Evolutionary conservation across 2,888 invertebrate genomes (phyloP).

Genomic region (Colletes collaris): DNA sequence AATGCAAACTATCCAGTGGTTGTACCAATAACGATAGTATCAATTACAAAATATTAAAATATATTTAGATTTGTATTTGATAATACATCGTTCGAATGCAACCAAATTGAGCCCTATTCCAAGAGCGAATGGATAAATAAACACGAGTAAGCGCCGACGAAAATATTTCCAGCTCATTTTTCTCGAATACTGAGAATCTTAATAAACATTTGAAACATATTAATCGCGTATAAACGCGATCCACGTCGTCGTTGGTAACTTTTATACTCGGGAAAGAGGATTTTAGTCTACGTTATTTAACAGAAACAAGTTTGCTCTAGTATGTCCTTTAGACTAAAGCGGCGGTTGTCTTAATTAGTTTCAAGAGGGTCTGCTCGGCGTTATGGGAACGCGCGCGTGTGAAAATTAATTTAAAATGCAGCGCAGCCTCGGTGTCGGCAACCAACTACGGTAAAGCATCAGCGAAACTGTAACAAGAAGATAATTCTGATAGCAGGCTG

Average conservation of each 20-base stretch:
- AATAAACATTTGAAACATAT: too few species aligned
- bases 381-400: constrained; percentile 47
- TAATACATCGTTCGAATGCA: too few species aligned
- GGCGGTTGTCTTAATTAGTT: constrained; percentile 46
- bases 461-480: not conserved
- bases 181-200: too few species aligned
- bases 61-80: too few species aligned
- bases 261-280: not conserved
- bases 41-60: too few species aligned
- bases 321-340: constrained; percentile 15
- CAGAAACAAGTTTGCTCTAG: constrained; percentile 24
- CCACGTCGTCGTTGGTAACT: too few species aligned
- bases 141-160: too few species aligned
- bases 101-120: too few species aligned
- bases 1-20: too few species aligned
- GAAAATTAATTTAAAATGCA: constrained; percentile 39
- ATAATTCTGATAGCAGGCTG: too few species aligned
- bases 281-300: constrained; percentile 7
- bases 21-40: too few species aligned
- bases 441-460: not conserved
- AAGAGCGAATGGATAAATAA: not conserved
- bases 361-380: constrained; percentile 25
- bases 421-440: not conserved
- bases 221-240: not conserved
- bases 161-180: too few species aligned